Conservation (phyloP, 2,797 vertebrate genomes). For the Acestrorhynchus altus region DNA sequence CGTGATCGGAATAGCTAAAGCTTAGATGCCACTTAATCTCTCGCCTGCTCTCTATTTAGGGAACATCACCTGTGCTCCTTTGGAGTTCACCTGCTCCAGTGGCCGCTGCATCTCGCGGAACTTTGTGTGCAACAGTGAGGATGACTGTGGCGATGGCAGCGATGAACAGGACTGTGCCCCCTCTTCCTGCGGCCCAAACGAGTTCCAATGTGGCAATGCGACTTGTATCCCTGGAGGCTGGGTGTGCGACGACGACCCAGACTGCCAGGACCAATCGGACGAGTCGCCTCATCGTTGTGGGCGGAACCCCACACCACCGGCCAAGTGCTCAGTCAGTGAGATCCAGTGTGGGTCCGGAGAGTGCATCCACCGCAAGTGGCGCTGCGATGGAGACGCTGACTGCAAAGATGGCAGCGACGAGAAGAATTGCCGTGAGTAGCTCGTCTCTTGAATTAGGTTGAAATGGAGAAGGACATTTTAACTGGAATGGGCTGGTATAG, state of each 20-base stretch:
- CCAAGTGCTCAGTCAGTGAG: conserved; percentile 86
- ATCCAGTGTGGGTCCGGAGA: conserved; percentile 91
- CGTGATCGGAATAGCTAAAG: too few relatives aligned
- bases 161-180: conserved; percentile 89
- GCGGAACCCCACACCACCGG: conserved; percentile 81
- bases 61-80: conserved; percentile 89
- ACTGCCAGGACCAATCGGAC: conserved; percentile 94
- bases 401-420: conserved; percentile 97
- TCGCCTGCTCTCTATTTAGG: conserved; percentile 68
- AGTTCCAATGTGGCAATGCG: conserved; percentile 91
- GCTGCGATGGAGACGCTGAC: conserved; percentile 93
- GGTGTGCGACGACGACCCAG: conserved; percentile 95
- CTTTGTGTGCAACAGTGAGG: conserved; percentile 94
- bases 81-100: conserved; percentile 93
- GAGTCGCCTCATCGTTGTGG: conserved; percentile 90
- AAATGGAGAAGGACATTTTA: too few relatives aligned
- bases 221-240: conserved; percentile 91
- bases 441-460: not conserved
- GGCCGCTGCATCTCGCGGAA: conserved; percentile 91
- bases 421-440: conserved; percentile 91
- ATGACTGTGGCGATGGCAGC: conserved; percentile 91
- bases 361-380: conserved; percentile 96
- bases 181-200: conserved; percentile 86
- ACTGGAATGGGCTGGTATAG: too few relatives aligned
- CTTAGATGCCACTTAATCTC: too few relatives aligned